Conservation (phyloP, 2,113 vertebrate species). For the Corynorhinus townsendii region DNA sequence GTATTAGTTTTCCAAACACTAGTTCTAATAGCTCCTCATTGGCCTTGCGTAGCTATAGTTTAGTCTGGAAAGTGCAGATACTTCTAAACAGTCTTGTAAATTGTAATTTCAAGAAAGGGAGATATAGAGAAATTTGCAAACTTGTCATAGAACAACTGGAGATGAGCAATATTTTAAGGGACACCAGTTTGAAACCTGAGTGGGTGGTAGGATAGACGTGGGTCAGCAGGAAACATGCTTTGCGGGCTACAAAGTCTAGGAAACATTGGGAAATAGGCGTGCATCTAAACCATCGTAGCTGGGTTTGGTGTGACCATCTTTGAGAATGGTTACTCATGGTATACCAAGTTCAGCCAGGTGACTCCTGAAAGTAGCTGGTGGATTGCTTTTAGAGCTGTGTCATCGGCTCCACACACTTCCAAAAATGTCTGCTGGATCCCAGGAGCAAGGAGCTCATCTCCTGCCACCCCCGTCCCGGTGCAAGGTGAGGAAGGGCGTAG, state of each 20-base stretch:
- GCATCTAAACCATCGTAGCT: background rate
- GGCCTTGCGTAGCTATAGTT: background rate
- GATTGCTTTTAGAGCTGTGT: background rate
- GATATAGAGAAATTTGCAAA: background rate
- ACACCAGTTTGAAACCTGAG: background rate
- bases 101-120: background rate
- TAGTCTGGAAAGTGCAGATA: background rate
- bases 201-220: background rate
- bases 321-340: background rate
- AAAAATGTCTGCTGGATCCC: background rate
- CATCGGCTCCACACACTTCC: background rate
- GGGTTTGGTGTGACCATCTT: background rate
- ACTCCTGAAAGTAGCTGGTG: background rate
- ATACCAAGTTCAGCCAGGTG: background rate
- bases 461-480: background rate
- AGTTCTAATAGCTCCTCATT: background rate
- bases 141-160: background rate
- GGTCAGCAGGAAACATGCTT: background rate
- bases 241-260: background rate
- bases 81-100: background rate
- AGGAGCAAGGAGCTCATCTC: background rate
- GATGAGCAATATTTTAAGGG: background rate
- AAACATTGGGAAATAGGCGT: background rate
- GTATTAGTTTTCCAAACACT: background rate
- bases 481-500: background rate